phyloP scores from a whole-genome alignment of 2,797 vertebrate genomes.

The Oreochromis grahami region DNA sequence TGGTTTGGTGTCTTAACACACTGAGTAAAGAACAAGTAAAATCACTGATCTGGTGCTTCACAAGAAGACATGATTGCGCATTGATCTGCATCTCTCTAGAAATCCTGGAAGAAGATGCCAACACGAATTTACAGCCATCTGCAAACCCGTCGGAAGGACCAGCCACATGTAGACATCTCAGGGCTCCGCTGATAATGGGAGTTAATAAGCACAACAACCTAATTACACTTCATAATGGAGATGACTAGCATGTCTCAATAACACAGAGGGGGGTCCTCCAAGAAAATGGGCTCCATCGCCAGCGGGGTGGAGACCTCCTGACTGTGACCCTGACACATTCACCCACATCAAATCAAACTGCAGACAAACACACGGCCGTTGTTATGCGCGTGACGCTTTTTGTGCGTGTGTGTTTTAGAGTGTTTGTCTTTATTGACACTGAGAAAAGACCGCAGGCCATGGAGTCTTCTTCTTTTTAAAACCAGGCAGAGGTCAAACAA shows the following conservation, averaged over 20 bases:
- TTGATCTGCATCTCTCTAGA: background rate
- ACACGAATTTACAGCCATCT: conserved; percentile 1
- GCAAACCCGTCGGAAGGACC: conserved; percentile 20
- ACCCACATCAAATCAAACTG: conserved; percentile 53
- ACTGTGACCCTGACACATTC: conserved; percentile 65
- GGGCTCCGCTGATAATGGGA: conserved; percentile 56
- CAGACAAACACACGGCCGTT: conserved; percentile 40
- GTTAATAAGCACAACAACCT: conserved; percentile 74
- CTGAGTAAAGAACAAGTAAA: background rate
- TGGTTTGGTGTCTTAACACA: background rate
- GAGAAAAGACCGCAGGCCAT: background rate
- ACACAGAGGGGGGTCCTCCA: conserved; percentile 60
- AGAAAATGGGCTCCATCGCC: conserved; percentile 53
- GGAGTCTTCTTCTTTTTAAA: background rate
- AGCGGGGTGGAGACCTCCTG: conserved; percentile 59
- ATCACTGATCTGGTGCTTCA: background rate
- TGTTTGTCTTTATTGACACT: conserved; percentile 20
- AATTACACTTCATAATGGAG: conserved; percentile 66
- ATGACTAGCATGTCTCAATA: conserved; percentile 66
- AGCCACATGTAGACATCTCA: conserved; percentile 51
- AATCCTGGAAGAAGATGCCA: background rate
- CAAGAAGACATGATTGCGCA: background rate
- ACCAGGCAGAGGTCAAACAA: background rate
- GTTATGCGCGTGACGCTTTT: conserved; percentile 11
- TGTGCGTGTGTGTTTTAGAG: background rate